phyloP scores from a whole-genome alignment of 1,140 invertebrate genomes.

The Branchinecta lindahli region DNA sequence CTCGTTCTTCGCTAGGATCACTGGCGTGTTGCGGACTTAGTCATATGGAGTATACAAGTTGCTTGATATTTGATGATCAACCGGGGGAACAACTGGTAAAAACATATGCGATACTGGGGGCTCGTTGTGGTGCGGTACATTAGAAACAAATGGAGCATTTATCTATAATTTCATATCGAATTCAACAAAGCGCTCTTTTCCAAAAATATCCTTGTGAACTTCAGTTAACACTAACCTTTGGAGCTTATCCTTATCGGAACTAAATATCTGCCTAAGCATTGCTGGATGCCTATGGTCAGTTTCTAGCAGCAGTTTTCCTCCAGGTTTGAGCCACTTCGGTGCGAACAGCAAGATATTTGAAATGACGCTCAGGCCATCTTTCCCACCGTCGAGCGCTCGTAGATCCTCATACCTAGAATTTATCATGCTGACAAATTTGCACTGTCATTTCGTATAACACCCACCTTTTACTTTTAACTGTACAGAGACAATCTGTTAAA shows the following conservation, averaged over 20 bases:
- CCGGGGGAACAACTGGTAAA: too few species aligned
- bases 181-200: conserved; percentile 3
- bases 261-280: not conserved
- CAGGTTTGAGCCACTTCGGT: conserved; percentile 32
- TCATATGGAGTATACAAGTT: too few species aligned
- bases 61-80: too few species aligned
- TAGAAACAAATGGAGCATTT: too few species aligned
- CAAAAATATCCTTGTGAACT: not conserved
- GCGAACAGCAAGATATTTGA: conserved; percentile 39
- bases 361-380: conserved; percentile 41
- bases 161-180: not conserved
- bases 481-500: too few species aligned
- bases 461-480: too few species aligned
- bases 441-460: too few species aligned
- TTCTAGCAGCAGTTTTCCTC: conserved; percentile 41
- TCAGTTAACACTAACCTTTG: not conserved
- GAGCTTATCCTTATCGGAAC: not conserved
- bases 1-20: too few species aligned
- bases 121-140: too few species aligned
- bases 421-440: too few species aligned
- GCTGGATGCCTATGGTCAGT: conserved; percentile 39
- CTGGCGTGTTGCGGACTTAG: too few species aligned
- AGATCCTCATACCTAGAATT: conserved; percentile 43
- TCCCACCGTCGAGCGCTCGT: conserved; percentile 43
- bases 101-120: too few species aligned